Percentiles rank a stretch among this genome's conserved stretches.
phyloP scores from a whole-genome alignment of 1,140 invertebrate species.

The Archegozetes longisetosus region DNA sequence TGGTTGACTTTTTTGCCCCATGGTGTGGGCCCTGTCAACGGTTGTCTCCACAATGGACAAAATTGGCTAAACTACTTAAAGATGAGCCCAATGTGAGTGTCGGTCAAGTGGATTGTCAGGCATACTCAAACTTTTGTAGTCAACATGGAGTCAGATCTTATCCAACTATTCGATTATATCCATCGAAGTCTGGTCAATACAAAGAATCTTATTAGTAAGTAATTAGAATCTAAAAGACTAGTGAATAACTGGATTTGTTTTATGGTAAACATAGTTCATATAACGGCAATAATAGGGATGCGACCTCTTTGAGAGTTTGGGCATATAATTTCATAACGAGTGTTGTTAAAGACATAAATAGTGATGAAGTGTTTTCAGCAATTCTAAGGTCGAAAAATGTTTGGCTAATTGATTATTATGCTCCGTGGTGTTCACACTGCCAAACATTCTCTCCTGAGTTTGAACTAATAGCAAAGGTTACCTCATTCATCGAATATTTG shows the following conservation, averaged over 20 bases:
- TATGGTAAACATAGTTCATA: constrained; percentile 43
- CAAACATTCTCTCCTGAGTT: constrained; percentile 50
- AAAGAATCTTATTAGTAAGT: not conserved
- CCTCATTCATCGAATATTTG: constrained; percentile 13
- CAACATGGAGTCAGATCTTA: constrained; percentile 44
- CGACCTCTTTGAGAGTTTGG: constrained; percentile 41
- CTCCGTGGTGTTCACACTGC: constrained; percentile 57
- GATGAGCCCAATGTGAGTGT: constrained; percentile 36
- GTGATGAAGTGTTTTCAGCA: constrained; percentile 27
- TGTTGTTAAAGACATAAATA: constrained; percentile 30
- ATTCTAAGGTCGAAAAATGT: constrained; percentile 32
- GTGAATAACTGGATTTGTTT: constrained; percentile 20
- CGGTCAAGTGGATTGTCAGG: constrained; percentile 50
- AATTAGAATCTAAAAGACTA: constrained; percentile 2
- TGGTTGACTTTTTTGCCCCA: constrained; percentile 49
- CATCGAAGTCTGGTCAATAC: constrained; percentile 36
- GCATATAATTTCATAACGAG: constrained; percentile 41
- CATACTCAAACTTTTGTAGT: constrained; percentile 38
- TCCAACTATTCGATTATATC: constrained; percentile 52
- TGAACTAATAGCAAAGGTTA: constrained; percentile 44
- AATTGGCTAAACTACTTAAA: constrained; percentile 33
- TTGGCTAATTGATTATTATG: constrained; percentile 55
- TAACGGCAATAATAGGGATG: constrained; percentile 42
- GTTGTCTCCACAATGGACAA: constrained; percentile 43
- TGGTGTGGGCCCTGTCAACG: constrained; percentile 52